A percentile compares a stretch with the other conserved stretches of the same genome.
Conservation (phyloP, 2,113 vertebrate species). For the Anthoscopus minutus region DNA sequence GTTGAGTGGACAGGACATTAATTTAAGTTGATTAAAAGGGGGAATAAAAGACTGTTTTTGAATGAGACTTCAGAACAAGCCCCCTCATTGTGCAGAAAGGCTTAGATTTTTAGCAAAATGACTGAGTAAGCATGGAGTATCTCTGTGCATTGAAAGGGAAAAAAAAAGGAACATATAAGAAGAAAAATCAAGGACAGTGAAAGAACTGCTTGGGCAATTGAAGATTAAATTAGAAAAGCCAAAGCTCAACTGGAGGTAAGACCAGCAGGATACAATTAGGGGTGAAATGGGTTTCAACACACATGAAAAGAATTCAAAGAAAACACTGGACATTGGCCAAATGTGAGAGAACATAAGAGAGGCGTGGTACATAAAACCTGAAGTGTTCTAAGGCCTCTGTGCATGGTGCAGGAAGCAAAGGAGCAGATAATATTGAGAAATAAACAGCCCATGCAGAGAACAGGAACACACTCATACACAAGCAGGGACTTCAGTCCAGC, state of each 20-base stretch:
- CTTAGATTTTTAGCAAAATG: background rate
- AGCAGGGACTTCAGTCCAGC: background rate
- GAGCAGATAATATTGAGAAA: background rate
- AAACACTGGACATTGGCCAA: background rate
- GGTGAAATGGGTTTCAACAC: background rate
- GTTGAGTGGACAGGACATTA: background rate
- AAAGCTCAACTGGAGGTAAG: background rate
- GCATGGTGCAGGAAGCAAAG: background rate
- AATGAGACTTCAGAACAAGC: background rate
- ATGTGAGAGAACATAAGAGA: background rate
- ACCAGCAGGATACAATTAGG: background rate
- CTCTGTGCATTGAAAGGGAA: background rate
- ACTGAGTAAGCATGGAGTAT: background rate
- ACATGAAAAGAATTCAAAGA: background rate
- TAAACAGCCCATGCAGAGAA: background rate
- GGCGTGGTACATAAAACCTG: background rate
- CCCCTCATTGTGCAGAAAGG: background rate
- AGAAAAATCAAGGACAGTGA: background rate
- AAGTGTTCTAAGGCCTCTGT: background rate
- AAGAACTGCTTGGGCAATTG: background rate
- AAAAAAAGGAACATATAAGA: background rate
- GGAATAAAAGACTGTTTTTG: background rate
- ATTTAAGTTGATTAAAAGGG: background rate
- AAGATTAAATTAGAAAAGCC: background rate
- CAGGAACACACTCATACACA: background rate